Evolutionary conservation across 2,888 invertebrate species (phyloP).

Genomic region (Standfussiana lucernea): DNA sequence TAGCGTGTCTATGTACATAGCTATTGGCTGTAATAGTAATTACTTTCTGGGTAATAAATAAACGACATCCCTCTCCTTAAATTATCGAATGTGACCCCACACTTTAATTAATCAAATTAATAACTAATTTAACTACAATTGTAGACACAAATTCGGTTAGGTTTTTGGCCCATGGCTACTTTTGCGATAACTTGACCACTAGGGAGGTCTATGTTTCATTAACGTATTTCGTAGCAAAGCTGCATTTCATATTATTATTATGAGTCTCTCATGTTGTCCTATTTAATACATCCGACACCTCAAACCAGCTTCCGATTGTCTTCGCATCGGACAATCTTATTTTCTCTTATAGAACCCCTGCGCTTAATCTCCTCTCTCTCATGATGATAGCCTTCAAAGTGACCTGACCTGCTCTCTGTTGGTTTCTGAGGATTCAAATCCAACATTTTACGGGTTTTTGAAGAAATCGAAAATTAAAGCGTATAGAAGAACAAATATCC

Average conservation of each 20-base stretch:
- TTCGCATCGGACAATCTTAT: not conserved
- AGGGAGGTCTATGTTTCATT: not conserved
- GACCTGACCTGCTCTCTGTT: not conserved
- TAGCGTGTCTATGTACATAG: slow-evolving; percentile 66
- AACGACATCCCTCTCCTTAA: not conserved
- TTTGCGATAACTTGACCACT: not conserved
- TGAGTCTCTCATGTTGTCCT: too few species aligned
- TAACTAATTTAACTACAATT: not conserved
- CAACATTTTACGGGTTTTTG: not conserved
- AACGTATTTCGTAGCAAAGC: too few species aligned
- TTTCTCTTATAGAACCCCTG: too few species aligned
- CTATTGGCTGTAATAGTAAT: slow-evolving; percentile 59
- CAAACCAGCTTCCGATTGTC: too few species aligned
- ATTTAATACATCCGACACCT: too few species aligned
- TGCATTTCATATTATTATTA: too few species aligned
- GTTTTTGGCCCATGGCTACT: not conserved
- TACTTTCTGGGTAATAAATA: slow-evolving; percentile 57
- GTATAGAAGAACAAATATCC: not conserved
- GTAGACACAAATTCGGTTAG: not conserved
- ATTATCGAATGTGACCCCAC: slow-evolving; percentile 7
- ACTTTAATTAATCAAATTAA: not conserved
- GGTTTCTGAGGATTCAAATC: not conserved
- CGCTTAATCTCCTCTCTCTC: not conserved
- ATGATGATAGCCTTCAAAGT: not conserved
- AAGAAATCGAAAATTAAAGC: not conserved